Evolutionary conservation across 1,140 invertebrate genomes (phyloP), one percentile per base, ranked within the genome.

Genomic region (Mesaphorura yosii): DNA sequence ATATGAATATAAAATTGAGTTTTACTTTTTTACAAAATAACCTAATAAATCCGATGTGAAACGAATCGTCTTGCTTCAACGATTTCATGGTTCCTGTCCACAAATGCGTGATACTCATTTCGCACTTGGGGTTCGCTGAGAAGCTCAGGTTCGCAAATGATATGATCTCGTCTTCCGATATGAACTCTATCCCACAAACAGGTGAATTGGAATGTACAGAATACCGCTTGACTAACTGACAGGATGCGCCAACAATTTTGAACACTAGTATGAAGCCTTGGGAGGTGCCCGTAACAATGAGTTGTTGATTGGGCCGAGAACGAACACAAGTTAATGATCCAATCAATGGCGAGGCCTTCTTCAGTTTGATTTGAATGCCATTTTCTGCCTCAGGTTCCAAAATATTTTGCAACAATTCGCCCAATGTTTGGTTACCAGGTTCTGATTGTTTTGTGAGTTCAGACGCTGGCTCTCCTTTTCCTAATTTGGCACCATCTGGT

Each of bases 81-180:
- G 31, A 25, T 47, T 37, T 40, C 15, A 25, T 47, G 20, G 50
- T 48, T 19, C 60, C 60, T 14, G 48, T 48, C 22, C 5, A 26
- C 22, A 58, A 27, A 25, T 62, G 56, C 0, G 57, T 58, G 17
- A 62, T 15, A 10, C 42, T 44, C 37, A 62, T 40, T 42, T 62
- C 60, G 22, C 60, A 62, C 45, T 62, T 62, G 34, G 57, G 57
- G 51, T 59, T 62, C 1, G 56, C 47, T 17, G 56, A 58, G 45
- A 58, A 58, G 25, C 51, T 58, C 4, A 62, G 27, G 31, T 62
- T 62, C 14, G 56, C 41, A 28, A 48, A 62, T 2, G 53, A 46
- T 22, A 62, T 31, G 6, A 58, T 46, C 54, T 53, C 50, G 15
- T 20, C 29, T 7, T 62, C 54, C 2, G 45, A 46, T 1, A 57